Evolutionary conservation across 2,797 vertebrate species (phyloP), one percentile per base, ranked within the genome.

Genomic region (Mallotus villosus): DNA sequence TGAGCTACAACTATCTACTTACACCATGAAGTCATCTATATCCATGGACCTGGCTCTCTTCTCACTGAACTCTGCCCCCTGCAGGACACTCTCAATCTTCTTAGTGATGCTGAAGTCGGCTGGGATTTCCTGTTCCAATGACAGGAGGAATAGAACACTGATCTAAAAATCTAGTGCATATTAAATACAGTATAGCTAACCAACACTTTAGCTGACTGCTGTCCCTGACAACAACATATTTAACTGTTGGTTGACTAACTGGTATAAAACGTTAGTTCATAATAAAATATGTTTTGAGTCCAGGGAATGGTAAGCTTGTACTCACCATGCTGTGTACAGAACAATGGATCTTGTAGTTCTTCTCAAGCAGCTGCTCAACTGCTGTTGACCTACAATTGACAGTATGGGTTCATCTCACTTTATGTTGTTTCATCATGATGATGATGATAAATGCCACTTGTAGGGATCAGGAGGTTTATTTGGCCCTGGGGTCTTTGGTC

Each of bases 1-100:
- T 25, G 19, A 57, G 25, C 64, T 63, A 37, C 11, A 5, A 34
- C 53, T 76, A 17, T 4, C 72, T 49, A 84, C 87, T 93, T 94
- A 99, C 97, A 96, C 92, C 91, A 99, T 97, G 82, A 99, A 98
- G 81, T 99, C 97, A 84, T 99, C 97, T 25, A 97, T 97, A 86
- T 99, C 97, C 97, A 99, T 98, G 68, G 95, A 91, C 49, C 97
- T 90, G 63, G 98, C 96, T 83, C 96, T 92, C 87, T 98, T 99
- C 76, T 96, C 95, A 82, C 84, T 93, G 79, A 96, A 99, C 22
- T 89, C 90, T 1, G 87, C 92, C 82, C 93, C 95, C 88, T 91
- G 90, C 75, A 99, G 91, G 76, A 99, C 88, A 3, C 84, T 81
- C 79, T 96, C 95, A 71, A 99, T 93, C 89, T 97, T 97, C 87